Base-by-base conservation (phyloP, 2,113 vertebrate species). In the Podarcis raffonei region DNA sequence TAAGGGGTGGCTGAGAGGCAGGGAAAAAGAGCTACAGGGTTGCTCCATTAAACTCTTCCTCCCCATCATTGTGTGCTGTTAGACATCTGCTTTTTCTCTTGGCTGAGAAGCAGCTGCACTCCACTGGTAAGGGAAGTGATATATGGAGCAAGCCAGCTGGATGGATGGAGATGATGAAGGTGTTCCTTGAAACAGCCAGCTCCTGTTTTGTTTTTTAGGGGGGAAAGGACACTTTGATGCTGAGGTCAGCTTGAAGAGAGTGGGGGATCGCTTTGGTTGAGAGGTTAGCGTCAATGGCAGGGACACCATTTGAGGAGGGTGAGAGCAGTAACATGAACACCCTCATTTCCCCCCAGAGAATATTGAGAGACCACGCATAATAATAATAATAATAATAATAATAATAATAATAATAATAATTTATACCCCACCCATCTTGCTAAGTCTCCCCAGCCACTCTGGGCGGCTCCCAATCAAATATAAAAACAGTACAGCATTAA, bases 121-220 rank as follows among this genome's bases (percentile, higher is more conserved):
- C 92, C 85, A 91, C 76, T 57, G 74, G 57, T 82, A 71, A 91
- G 80, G 86, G 48, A 90, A 91, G 57, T 89, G 83, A 1, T 90
- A 27, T 90, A 25, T 87, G 68, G 65, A 78, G 90, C 87, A 80
- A 89, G 92, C 86, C 81, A 91, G 90, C 92, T 95, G 90, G 93
- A 83, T 71, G 81, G 89, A 89, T 93, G 92, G 91, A 86, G 88
- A 93, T 5, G 35, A 86, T n/a, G 80, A 57, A 88, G 89, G 88
- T 32, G 37, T 71, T 35, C 3, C 3, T 57, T 93, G 81, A 82
- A 94, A 89, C 82, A 91, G 87, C 74, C 90, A 68, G 71, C 91
- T 86, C 91, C 35, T 92, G 92, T 94, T 92, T 48, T 48, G 8
- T 9, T 91, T 92, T 69, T 74, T 32, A 37, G n/a, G 35, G 18